Percentiles rank a stretch among this genome's conserved stretches.
phyloP scores from a whole-genome alignment of 2,113 vertebrate species.

The Nycticryphes semicollaris region DNA sequence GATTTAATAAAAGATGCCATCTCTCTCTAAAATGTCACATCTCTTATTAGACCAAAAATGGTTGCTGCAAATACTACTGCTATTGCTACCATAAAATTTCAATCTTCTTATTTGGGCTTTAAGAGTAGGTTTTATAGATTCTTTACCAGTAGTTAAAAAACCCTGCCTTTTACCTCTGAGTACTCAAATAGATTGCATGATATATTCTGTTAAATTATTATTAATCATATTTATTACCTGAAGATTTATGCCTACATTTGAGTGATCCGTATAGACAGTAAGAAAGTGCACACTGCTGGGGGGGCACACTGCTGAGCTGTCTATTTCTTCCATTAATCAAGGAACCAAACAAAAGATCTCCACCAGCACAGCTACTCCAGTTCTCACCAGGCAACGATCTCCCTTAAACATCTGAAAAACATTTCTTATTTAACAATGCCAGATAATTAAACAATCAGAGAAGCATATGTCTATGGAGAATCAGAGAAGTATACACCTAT shows the following conservation, averaged over 20 bases:
- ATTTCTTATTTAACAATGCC: slow-evolving; percentile 35
- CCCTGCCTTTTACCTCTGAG: background rate
- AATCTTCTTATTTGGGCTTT: background rate
- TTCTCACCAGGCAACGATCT: background rate
- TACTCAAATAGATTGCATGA: background rate
- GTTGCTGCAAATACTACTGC: background rate
- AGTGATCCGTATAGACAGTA: background rate
- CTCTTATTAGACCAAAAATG: background rate
- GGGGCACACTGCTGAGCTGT: background rate
- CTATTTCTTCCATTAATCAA: background rate
- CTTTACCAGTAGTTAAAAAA: background rate
- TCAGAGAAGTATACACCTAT: background rate
- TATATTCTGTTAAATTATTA: background rate
- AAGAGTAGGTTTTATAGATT: background rate
- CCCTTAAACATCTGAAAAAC: background rate
- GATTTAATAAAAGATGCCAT: background rate
- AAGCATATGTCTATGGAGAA: background rate
- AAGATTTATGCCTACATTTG: background rate
- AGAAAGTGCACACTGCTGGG: background rate
- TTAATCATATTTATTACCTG: background rate
- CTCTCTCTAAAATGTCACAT: background rate
- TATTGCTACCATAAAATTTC: slow-evolving; percentile 4
- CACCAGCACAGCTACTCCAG: background rate
- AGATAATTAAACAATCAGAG: slow-evolving; percentile 44
- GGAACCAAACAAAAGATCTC: background rate